Evolutionary conservation across 2,113 vertebrate genomes (phyloP).

Genomic region (Oryzias javanicus): DNA sequence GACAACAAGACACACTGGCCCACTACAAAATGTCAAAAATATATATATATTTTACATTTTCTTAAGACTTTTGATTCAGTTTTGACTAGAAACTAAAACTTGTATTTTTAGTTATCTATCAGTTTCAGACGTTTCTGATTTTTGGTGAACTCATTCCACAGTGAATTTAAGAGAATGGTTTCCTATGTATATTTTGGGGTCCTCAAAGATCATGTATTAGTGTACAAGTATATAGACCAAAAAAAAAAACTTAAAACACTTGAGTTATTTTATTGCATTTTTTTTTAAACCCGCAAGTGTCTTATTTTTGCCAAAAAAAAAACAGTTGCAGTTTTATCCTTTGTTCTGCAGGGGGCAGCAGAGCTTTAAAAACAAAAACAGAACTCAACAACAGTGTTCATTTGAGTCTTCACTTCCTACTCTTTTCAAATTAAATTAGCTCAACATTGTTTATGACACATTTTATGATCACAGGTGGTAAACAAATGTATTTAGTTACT

Average conservation of each 20-base stretch:
- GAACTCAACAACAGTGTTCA: not conserved
- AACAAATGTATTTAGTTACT: no score
- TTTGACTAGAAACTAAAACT: no score
- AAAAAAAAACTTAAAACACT: no score
- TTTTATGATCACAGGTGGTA: no score
- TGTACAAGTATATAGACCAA: no score
- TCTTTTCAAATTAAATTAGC: not conserved
- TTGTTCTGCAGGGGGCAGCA: constrained; percentile 48
- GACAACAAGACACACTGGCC: no score
- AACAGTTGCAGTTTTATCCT: constrained; percentile 6
- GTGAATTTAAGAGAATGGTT: no score
- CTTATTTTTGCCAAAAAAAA: not conserved
- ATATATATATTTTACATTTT: not conserved
- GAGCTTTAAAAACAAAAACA: constrained; percentile 13
- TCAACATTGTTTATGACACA: not conserved
- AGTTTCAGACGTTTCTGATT: no score
- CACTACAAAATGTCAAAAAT: not conserved
- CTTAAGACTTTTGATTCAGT: not conserved
- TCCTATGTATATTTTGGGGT: no score
- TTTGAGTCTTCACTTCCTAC: not conserved
- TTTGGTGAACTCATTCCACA: no score
- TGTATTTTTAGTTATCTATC: no score
- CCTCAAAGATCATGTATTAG: no score
- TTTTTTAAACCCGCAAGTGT: not conserved
- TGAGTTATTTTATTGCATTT: not conserved